Conservation (phyloP, 2,888 invertebrate species). For the Lysandra coridon region DNA sequence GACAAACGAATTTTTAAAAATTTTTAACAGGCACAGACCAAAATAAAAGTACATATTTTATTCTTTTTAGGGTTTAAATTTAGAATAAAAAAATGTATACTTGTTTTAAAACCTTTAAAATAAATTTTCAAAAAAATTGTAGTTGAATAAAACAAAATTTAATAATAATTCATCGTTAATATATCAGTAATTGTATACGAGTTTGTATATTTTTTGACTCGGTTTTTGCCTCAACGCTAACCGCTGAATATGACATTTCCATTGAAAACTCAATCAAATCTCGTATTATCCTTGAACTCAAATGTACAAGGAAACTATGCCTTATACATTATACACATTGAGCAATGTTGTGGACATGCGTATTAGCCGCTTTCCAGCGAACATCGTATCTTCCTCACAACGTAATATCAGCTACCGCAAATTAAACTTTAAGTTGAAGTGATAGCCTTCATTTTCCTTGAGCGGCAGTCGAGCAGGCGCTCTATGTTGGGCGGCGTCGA, state of each 20-base stretch:
- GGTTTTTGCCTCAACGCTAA: neutral
- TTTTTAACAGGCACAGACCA: too few relatives aligned
- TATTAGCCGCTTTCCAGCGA: conserved; percentile 75
- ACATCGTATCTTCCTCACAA: conserved; percentile 74
- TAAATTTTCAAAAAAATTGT: neutral
- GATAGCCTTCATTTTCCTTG: conserved; percentile 49
- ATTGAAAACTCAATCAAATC: conserved; percentile 63
- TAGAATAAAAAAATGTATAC: too few relatives aligned
- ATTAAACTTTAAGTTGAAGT: conserved; percentile 47
- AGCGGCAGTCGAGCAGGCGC: conserved; percentile 68
- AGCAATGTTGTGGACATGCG: conserved; percentile 77
- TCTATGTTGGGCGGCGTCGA: conserved; percentile 78
- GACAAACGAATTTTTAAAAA: too few relatives aligned
- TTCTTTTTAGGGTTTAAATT: too few relatives aligned
- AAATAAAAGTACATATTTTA: too few relatives aligned
- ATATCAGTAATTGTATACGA: neutral
- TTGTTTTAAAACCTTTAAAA: neutral
- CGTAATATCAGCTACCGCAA: conserved; percentile 48
- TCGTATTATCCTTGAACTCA: conserved; percentile 76
- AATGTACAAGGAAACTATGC: conserved; percentile 77
- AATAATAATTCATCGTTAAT: too few relatives aligned
- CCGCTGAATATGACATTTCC: conserved; percentile 19
- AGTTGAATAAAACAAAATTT: too few relatives aligned
- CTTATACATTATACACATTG: conserved; percentile 67
- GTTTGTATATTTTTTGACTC: neutral